phyloP scores from a whole-genome alignment of 2,888 invertebrate species.

The Napeogenes inachia region DNA sequence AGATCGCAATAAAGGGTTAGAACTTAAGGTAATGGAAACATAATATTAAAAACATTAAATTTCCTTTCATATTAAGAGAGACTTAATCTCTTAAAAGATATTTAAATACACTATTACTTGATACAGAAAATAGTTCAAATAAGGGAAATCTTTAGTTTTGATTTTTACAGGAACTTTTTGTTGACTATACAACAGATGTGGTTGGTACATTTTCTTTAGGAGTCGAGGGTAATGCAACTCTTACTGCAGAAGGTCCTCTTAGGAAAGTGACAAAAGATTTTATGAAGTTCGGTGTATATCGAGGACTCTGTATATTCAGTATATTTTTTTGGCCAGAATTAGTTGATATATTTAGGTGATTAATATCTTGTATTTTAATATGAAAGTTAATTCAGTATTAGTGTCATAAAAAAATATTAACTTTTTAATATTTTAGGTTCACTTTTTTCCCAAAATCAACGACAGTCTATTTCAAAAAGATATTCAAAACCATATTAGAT shows the following conservation, averaged over 20 bases:
- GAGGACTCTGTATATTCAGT: conserved; percentile 33
- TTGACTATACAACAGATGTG: conserved; percentile 40
- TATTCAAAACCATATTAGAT: conserved; percentile 39
- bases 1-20: conserved; percentile 16
- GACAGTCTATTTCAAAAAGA: conserved; percentile 38
- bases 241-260: conserved; percentile 37
- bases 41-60: neutral
- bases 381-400: no score
- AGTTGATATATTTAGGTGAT: conserved; percentile 37
- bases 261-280: conserved; percentile 36
- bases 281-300: conserved; percentile 30
- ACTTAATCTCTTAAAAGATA: no score
- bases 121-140: no score
- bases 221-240: conserved; percentile 32
- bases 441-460: conserved; percentile 48
- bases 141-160: no score
- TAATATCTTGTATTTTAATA: no score
- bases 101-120: no score
- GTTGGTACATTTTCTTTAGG: conserved; percentile 39
- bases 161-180: conserved; percentile 29
- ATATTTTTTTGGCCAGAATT: conserved; percentile 43
- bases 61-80: no score
- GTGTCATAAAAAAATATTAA: neutral
- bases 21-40: conserved; percentile 21
- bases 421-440: conserved; percentile 39